phyloP scores from a whole-genome alignment of 2,797 vertebrate species.

The Valencia hispanica region DNA sequence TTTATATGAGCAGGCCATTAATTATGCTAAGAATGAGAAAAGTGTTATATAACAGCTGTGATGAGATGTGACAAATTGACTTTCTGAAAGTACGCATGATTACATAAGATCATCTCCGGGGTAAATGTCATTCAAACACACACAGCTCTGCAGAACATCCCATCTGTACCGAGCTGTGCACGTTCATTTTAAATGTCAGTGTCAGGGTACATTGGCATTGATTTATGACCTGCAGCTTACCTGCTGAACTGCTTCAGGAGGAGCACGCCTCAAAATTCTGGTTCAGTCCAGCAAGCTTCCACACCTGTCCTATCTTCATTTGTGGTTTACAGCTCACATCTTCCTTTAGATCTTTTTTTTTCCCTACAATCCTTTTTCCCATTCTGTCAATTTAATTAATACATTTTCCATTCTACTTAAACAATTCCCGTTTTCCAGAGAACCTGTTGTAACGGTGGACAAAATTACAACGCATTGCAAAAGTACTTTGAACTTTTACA shows the following conservation, averaged over 20 bases:
- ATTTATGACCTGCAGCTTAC: slow-evolving; percentile 17
- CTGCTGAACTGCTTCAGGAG: slow-evolving; percentile 5
- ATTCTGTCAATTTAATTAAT: not conserved
- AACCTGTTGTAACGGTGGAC: not conserved
- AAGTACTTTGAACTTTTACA: not conserved
- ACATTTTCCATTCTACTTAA: not conserved
- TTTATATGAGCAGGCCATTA: not conserved
- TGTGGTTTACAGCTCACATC: no score
- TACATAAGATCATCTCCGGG: not conserved
- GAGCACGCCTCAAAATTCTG: no score
- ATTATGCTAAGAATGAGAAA: slow-evolving; percentile 16
- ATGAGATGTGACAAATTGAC: slow-evolving; percentile 23
- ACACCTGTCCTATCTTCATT: slow-evolving; percentile 3
- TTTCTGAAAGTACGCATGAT: slow-evolving; percentile 13
- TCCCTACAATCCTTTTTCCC: not conserved
- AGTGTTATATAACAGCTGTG: slow-evolving; percentile 13
- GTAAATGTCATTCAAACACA: slow-evolving; percentile 1
- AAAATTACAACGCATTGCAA: not conserved
- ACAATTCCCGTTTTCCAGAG: not conserved
- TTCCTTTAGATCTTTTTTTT: not conserved
- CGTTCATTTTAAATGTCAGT: not conserved
- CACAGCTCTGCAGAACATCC: not conserved
- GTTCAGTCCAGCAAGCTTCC: not conserved
- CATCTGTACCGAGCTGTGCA: not conserved
- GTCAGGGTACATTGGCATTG: not conserved